Evolutionary conservation across 2,888 invertebrate species (phyloP).

Genomic region (Toxonevra muliebris): DNA sequence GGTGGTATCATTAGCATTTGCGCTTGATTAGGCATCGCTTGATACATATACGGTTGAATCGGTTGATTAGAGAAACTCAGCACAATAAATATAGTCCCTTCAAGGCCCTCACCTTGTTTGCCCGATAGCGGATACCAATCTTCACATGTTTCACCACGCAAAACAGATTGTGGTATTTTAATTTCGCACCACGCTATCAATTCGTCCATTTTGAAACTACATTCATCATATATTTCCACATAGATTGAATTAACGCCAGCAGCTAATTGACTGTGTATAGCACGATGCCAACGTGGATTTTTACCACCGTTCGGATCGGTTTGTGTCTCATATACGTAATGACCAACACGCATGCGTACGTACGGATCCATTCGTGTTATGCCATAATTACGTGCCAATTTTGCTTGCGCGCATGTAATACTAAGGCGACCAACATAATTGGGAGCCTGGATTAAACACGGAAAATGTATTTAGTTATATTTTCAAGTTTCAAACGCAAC

Average conservation of each 20-base stretch:
- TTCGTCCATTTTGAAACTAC: slow-evolving; percentile 96
- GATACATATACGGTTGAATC: slow-evolving; percentile 65
- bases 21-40: slow-evolving; percentile 69
- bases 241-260: slow-evolving; percentile 88
- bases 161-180: slow-evolving; percentile 83
- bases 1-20: slow-evolving; percentile 78
- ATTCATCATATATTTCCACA: slow-evolving; percentile 96
- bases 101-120: slow-evolving; percentile 92
- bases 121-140: slow-evolving; percentile 95
- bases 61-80: slow-evolving; percentile 74
- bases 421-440: slow-evolving; percentile 74
- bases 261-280: slow-evolving; percentile 80
- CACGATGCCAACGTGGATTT: slow-evolving; percentile 95
- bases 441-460: slow-evolving; percentile 41
- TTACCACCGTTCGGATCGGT: slow-evolving; percentile 95
- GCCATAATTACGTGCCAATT: slow-evolving; percentile 93
- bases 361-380: slow-evolving; percentile 97
- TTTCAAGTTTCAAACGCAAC: too few relatives aligned
- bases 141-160: slow-evolving; percentile 89
- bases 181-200: slow-evolving; percentile 94
- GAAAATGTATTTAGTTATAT: background rate
- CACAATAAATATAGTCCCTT: slow-evolving; percentile 92
- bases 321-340: slow-evolving; percentile 94
- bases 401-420: slow-evolving; percentile 89
- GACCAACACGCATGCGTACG: slow-evolving; percentile 89